These are phyloP conservation scores for Ypsolopha scabrella DNA, from an alignment of 2,888 invertebrate species.

Conservation along the genomic window DNA sequence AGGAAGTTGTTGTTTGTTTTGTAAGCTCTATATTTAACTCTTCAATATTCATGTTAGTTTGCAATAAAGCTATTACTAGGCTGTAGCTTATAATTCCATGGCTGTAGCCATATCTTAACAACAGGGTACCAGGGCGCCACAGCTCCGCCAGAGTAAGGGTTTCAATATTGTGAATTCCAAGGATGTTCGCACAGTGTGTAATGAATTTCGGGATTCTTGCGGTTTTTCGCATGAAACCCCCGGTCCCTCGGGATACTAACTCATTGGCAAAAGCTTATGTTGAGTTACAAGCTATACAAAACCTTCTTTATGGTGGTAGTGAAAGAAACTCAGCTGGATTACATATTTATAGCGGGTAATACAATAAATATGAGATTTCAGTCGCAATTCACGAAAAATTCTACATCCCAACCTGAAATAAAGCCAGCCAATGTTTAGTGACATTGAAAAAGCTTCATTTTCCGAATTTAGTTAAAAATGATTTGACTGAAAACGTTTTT, in stretches of 20 bases:
- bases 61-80: conserved; percentile 29
- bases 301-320: background rate
- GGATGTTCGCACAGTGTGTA: conserved; percentile 57
- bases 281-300: background rate
- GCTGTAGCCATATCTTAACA: conserved; percentile 36
- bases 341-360: background rate
- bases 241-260: conserved; percentile 20
- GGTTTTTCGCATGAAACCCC: conserved; percentile 54
- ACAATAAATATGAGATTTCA: background rate
- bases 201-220: conserved; percentile 68
- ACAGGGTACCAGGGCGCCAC: conserved; percentile 14
- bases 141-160: conserved; percentile 28
- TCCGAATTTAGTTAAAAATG: conserved; percentile 18
- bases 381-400: background rate
- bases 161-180: conserved; percentile 69
- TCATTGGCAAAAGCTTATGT: background rate
- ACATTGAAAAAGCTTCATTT: background rate
- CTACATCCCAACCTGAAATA: background rate
- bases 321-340: background rate
- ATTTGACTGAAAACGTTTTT: conserved; percentile 27
- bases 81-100: too few species aligned
- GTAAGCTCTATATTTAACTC: too few species aligned
- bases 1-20: too few species aligned
- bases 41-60: conserved; percentile 33
- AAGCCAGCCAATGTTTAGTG: background rate